Base-by-base conservation (phyloP, 2,888 invertebrate species). In the Philereme vetulata region DNA sequence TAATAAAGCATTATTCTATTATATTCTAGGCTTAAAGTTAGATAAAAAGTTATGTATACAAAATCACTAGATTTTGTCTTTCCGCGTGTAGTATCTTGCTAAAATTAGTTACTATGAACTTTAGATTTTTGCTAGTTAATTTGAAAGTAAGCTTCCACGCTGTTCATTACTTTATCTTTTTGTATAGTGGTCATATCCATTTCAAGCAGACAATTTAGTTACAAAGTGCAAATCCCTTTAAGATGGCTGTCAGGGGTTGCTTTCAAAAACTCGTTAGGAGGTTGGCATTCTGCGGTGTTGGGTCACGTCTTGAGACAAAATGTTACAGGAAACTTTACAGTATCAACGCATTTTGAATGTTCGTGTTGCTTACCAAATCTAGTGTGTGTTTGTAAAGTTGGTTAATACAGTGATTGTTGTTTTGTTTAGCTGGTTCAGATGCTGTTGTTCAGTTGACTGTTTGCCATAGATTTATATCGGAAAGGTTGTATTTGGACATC, bases 221-320 rank as follows among this genome's bases (percentile, higher is more conserved):
- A 83, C 84, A 86, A 88, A 89, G 89, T 90, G 87, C 78, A 87
- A 91, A 91, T 90, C 88, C 86, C 84, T 88, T 85, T 86, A 89
- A 87, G 88, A 88, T 86, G 82, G 82, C 83, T 82, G 84, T 81
- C 80, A 81, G 82, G 83, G 78, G 82, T 79, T 77, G 81, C 83
- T 81, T 81, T 91, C 90, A 90, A 90, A 92, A 90, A 87, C 88
- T 91, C 91, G 90, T 92, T 91, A 90, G 88, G 84, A 82, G 81
- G 82, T 80, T 80, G 78, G 80, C 84, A 85, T 86, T 82, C 82
- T 88, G 88, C 77, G 88, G 88, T 75, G 82, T 76, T 75, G 86
- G 88, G 90, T 88, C 90, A 90, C 90, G 90, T 89, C 82, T 74
- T 80, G 76, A 82, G 77, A 84, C 86, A 85, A 85, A 87, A 87